Percentiles rank a stretch among this genome's conserved stretches.
Evolutionary conservation across 2,113 vertebrate species (phyloP).

Genomic region (Paralichthys olivaceus): DNA sequence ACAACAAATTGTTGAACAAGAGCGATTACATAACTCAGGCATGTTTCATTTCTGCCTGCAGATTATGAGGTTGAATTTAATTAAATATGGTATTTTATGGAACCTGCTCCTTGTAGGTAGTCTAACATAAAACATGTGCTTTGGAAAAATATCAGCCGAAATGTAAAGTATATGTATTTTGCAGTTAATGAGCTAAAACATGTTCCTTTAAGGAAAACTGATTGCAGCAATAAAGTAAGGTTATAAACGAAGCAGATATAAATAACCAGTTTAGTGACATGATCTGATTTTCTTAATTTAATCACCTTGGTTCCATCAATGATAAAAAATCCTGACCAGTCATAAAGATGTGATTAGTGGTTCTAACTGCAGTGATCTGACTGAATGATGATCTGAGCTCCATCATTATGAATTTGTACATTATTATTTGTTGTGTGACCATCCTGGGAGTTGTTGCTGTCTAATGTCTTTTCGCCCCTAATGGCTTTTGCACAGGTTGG

Average conservation of each 20-base stretch:
- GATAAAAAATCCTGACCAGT: neutral
- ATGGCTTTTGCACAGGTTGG: neutral
- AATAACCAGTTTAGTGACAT: neutral
- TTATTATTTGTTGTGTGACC: neutral
- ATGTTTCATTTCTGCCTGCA: neutral
- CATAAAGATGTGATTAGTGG: neutral
- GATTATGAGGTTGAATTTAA: neutral
- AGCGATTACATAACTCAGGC: neutral
- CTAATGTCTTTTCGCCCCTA: neutral
- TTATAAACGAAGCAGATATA: neutral
- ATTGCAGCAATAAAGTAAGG: neutral
- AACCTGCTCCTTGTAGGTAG: too few relatives aligned
- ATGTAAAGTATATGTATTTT: neutral
- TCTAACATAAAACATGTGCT: neutral
- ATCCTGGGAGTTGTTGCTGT: neutral
- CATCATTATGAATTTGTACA: neutral
- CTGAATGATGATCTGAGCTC: neutral
- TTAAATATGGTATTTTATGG: too few relatives aligned
- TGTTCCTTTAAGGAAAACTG: neutral
- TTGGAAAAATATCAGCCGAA: neutral
- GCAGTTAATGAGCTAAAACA: slow-evolving; percentile 15
- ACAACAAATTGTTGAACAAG: too few relatives aligned
- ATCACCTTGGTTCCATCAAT: neutral
- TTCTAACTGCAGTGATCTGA: neutral
- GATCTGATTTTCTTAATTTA: neutral